A percentile compares a stretch with the other conserved stretches of the same genome.
Conservation (phyloP, 2,888 invertebrate genomes). For the Cremastinae sp. region DNA sequence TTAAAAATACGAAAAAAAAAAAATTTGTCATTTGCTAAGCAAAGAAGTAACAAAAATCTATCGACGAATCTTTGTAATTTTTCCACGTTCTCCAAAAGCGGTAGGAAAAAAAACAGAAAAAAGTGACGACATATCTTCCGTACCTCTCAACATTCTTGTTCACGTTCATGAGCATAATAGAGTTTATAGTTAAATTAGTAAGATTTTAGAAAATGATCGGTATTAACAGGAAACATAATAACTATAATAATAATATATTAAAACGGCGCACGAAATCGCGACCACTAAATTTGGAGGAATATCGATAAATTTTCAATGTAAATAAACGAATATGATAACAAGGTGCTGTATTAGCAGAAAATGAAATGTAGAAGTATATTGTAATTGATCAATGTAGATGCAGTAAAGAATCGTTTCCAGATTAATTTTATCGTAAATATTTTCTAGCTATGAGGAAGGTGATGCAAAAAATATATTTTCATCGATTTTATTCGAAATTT, state of each 20-base stretch:
- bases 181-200: slow-evolving; percentile 26
- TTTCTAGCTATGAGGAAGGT: too few species aligned
- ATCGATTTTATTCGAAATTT: too few species aligned
- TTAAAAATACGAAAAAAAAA: slow-evolving; percentile 18
- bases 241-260: slow-evolving; percentile 16
- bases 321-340: slow-evolving; percentile 45
- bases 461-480: too few species aligned
- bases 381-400: slow-evolving; percentile 32
- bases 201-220: slow-evolving; percentile 21
- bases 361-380: slow-evolving; percentile 30
- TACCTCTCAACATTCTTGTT: slow-evolving; percentile 49
- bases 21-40: slow-evolving; percentile 45
- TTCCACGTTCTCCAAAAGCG: slow-evolving; percentile 33
- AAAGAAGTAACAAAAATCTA: slow-evolving; percentile 13
- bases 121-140: slow-evolving; percentile 59
- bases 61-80: slow-evolving; percentile 13
- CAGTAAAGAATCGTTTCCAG: slow-evolving; percentile 11
- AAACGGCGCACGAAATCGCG: slow-evolving; percentile 39
- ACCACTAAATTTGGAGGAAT: slow-evolving; percentile 43
- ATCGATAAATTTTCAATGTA: slow-evolving; percentile 45
- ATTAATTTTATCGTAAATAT: background rate
- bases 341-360: slow-evolving; percentile 26
- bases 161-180: slow-evolving; percentile 31
- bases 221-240: slow-evolving; percentile 36
- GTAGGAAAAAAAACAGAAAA: slow-evolving; percentile 11